Evolutionary conservation across 1,140 invertebrate genomes (phyloP).

Genomic region (Globodera rostochiensis): DNA sequence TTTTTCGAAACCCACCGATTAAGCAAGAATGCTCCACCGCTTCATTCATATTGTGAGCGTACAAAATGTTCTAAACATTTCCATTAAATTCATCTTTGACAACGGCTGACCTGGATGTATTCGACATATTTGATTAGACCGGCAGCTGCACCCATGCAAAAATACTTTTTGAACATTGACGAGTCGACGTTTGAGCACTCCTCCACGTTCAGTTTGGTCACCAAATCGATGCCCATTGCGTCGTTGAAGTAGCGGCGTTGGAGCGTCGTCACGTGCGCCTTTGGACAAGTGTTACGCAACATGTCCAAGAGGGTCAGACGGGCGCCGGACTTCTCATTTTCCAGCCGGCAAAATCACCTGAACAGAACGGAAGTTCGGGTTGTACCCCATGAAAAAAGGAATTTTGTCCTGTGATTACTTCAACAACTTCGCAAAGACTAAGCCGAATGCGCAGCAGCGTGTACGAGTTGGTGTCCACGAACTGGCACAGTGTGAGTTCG

Average conservation of each 20-base stretch:
- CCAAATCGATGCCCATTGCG: conserved; percentile 74
- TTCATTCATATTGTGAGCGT: no score
- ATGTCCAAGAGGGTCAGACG: conserved; percentile 72
- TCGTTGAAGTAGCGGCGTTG: conserved; percentile 80
- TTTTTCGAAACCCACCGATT: no score
- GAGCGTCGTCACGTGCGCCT: conserved; percentile 73
- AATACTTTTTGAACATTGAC: conserved; percentile 80
- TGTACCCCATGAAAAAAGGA: neutral
- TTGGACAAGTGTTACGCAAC: conserved; percentile 69
- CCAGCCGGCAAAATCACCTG: conserved; percentile 79
- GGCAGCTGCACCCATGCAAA: conserved; percentile 78
- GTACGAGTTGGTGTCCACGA: conserved; percentile 81
- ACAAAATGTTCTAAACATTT: conserved; percentile 72
- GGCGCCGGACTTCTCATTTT: conserved; percentile 17
- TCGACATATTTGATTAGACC: conserved; percentile 81
- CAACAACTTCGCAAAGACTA: conserved; percentile 77
- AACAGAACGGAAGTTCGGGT: conserved; percentile 11
- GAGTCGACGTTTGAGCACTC: conserved; percentile 76
- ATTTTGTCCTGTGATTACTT: conserved; percentile 70
- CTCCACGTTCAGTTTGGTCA: conserved; percentile 75
- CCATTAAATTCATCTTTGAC: neutral
- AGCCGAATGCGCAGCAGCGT: conserved; percentile 80
- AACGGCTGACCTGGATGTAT: conserved; percentile 69
- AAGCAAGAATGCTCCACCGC: no score
- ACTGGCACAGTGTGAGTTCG: conserved; percentile 79